A percentile compares a stretch with the other conserved stretches of the same genome.
phyloP scores from a whole-genome alignment of 2,888 invertebrate genomes.

The Melieria omissa region DNA sequence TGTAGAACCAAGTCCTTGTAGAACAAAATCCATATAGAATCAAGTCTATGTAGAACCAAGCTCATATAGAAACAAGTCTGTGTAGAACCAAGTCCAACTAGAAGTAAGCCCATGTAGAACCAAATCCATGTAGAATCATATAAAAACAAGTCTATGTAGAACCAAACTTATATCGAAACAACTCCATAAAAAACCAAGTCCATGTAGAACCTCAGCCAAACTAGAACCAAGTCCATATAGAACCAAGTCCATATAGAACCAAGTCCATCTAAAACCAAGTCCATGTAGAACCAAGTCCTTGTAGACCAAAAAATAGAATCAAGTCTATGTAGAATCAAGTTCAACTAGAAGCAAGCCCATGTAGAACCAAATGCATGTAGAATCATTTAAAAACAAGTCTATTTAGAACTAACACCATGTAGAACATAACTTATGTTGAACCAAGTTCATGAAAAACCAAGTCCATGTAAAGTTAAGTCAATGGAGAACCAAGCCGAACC shows the following conservation, averaged over 20 bases:
- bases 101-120: not conserved
- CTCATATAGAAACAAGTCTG: not conserved
- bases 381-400: too few relatives aligned
- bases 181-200: not conserved
- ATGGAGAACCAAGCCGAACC: not conserved
- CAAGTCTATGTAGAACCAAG: not conserved
- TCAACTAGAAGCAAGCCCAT: not conserved
- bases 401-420: too few relatives aligned
- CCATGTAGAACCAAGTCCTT: not conserved
- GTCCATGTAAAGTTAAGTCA: not conserved
- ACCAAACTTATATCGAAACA: not conserved
- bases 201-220: not conserved
- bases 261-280: not conserved
- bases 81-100: not conserved
- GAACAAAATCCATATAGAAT: not conserved
- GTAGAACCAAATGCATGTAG: not conserved
- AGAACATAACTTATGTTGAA: not conserved
- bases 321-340: not conserved
- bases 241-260: not conserved
- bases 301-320: too few relatives aligned
- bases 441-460: not conserved
- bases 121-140: not conserved
- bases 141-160: not conserved
- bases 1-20: not conserved
- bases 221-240: not conserved